Base-by-base conservation (phyloP, 2,797 vertebrate genomes). In the Chanos chanos region DNA sequence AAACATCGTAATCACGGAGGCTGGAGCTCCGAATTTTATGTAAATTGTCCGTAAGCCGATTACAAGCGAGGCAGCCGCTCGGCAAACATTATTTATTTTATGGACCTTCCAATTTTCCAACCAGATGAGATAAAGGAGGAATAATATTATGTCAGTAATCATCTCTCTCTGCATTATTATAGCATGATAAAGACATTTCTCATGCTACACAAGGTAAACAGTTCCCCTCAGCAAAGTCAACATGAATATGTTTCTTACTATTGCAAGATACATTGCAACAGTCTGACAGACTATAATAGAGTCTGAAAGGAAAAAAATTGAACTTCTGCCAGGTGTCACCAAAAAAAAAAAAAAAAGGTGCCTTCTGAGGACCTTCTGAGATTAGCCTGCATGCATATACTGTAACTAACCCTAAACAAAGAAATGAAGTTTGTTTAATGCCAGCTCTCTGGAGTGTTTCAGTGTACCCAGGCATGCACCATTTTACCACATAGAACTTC, bases 41-140 rank as follows among this genome's bases (percentile, higher is more conserved):
- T 86, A 89, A 89, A 90, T 89, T 83, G 74, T 71, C 68, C 34
- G 73, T 89, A 90, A 89, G 85, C 86, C 82, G 85, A 87, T 90
- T 89, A 88, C 80, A 84, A 84, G 75, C 71, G 72, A 85, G 81
- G 81, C 84, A 82, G 82, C 80, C 79, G 74, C 33, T 74, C 82
- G 63, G 65, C 82, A 85, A 85, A 85, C 76, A 83, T 83, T 85
- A 86, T 86, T 88, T 88, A 88, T 89, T 89, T 89, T 86, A 85
- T 83, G 79, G 81, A 84, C 82, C 85, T 86, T n/a, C 83, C 83
- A 89, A 86, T 89, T 89, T 83, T 84, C 78, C 65, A 21, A 79
- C 68, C 74, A 85, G 83, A 89, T 83, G 75, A 61, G 83, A 88
- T 89, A 86, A 85, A 81, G 74, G 66, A 59, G 66, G 83, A 83